A percentile compares a stretch with the other conserved stretches of the same genome.
These are phyloP conservation scores for Sebastes baramenuke DNA, from an alignment of 2,797 vertebrate species.

Conservation along the genomic window DNA sequence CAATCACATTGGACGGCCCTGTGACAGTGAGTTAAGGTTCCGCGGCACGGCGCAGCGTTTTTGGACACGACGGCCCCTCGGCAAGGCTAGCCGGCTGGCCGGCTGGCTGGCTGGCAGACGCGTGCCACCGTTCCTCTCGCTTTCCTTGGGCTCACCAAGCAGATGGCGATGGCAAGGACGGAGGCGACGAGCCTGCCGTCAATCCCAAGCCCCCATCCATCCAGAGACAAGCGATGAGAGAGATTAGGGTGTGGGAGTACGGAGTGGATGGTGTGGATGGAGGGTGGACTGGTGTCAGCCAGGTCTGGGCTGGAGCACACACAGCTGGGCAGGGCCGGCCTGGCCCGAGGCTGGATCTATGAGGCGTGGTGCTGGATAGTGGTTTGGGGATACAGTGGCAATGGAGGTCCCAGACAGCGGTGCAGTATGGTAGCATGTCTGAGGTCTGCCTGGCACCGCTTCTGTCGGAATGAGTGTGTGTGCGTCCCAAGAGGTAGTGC, in stretches of 20 bases:
- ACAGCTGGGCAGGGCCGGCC: slow-evolving; percentile 61
- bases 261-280: slow-evolving; percentile 49
- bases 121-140: slow-evolving; percentile 55
- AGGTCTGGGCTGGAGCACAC: slow-evolving; percentile 62
- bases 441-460: slow-evolving; percentile 77
- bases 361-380: slow-evolving; percentile 66
- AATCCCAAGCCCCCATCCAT: slow-evolving; percentile 71
- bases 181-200: slow-evolving; percentile 71
- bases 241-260: slow-evolving; percentile 58
- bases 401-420: slow-evolving; percentile 69
- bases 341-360: slow-evolving; percentile 65
- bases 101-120: slow-evolving; percentile 73
- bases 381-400: slow-evolving; percentile 71
- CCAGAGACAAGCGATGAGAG: slow-evolving; percentile 71
- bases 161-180: slow-evolving; percentile 84
- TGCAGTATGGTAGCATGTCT: slow-evolving; percentile 76
- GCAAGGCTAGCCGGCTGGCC: slow-evolving; percentile 70
- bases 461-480: slow-evolving; percentile 70
- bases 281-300: slow-evolving; percentile 54
- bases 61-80: slow-evolving; percentile 75
- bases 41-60: slow-evolving; percentile 77
- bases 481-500: slow-evolving; percentile 60
- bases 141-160: slow-evolving; percentile 80
- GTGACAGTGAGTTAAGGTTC: slow-evolving; percentile 86
- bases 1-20: slow-evolving; percentile 84